Evolutionary conservation across 2,113 vertebrate genomes (phyloP), one percentile per base, ranked within the genome.

Genomic region (Toxostoma redivivum): DNA sequence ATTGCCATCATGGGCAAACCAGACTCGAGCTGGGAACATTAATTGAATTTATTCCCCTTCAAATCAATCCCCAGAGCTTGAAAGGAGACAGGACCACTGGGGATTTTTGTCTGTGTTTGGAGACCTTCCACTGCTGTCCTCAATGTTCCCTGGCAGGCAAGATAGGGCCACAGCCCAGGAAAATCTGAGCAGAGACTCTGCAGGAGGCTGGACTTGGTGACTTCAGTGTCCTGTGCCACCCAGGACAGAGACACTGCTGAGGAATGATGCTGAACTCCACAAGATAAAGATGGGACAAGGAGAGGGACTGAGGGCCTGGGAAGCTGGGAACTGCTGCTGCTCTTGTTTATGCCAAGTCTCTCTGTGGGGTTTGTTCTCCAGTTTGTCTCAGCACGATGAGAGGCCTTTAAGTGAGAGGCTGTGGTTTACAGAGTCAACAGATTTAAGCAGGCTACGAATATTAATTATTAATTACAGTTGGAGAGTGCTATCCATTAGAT

Each of bases 401-500:
- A 76, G 60, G 50, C 72, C 90, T 94, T 70, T 57, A 83, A 91
- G 72, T 90, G 94, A 88, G 91, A 96, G 28, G 78, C 87, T 95
- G 88, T 9, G 25, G 72, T 94, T 96, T 94, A 90, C 90, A 73
- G 95, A 93, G 81, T 96, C 95, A 92, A 96, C 90, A 94, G 92
- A 93, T 93, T 89, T 79, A 80, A 95, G 94, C 74, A 81, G 90
- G 61, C 90, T 91, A 45, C 31, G 20, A 90, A 88, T 97, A 95
- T 96, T 95, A 97, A 96, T 95, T 96, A 97, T 97, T 97, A 97
- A 97, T 97, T 95, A 94, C 86, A 69, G 81, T 38, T 90, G 87
- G 92, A 95, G 91, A 95, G 91, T 30, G 83, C 93, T 78, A 89
- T 69, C 77, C 84, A 51, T 91, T 70, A 93, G 94, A 83, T 95